These are phyloP conservation scores for Trichogramma pretiosum DNA, from an alignment of 1,140 invertebrate genomes.

Conservation along the genomic window DNA sequence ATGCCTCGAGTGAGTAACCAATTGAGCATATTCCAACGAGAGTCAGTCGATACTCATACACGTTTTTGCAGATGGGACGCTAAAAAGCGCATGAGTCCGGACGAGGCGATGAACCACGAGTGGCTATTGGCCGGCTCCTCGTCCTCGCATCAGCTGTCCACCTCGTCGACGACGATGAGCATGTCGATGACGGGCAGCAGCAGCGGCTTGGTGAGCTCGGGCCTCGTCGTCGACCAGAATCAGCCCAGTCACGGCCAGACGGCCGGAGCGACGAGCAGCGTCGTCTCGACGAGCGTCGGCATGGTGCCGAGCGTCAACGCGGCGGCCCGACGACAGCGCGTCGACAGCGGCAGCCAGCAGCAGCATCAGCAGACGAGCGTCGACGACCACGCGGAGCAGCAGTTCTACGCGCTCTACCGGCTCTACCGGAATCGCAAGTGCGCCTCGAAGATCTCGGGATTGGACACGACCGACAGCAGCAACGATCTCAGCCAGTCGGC, in stretches of 20 bases:
- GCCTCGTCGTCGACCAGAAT: constrained; percentile 28
- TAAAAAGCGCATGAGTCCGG: constrained; percentile 82
- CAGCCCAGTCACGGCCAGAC: constrained; percentile 32
- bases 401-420: constrained; percentile 37
- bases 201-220: constrained; percentile 15
- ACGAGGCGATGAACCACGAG: constrained; percentile 73
- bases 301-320: constrained; percentile 19
- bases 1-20: constrained; percentile 85
- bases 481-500: too few relatives aligned
- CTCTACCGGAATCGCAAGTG: constrained; percentile 38
- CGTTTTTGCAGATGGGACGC: constrained; percentile 77
- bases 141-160: constrained; percentile 21
- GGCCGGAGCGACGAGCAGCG: constrained; percentile 22
- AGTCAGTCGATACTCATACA: not conserved
- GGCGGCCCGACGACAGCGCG: too few relatives aligned
- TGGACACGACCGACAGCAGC: constrained; percentile 29
- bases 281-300: constrained; percentile 21
- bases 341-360: not conserved
- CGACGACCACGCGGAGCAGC: constrained; percentile 24
- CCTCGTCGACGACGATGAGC: constrained; percentile 32
- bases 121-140: constrained; percentile 60
- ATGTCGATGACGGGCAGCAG: constrained; percentile 28
- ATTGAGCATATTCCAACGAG: constrained; percentile 9
- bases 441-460: constrained; percentile 33
- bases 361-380: not conserved